A percentile compares a stretch with the other conserved stretches of the same genome.
Evolutionary conservation across 2,888 invertebrate genomes (phyloP).

Genomic region (Eupithecia pulchellata): DNA sequence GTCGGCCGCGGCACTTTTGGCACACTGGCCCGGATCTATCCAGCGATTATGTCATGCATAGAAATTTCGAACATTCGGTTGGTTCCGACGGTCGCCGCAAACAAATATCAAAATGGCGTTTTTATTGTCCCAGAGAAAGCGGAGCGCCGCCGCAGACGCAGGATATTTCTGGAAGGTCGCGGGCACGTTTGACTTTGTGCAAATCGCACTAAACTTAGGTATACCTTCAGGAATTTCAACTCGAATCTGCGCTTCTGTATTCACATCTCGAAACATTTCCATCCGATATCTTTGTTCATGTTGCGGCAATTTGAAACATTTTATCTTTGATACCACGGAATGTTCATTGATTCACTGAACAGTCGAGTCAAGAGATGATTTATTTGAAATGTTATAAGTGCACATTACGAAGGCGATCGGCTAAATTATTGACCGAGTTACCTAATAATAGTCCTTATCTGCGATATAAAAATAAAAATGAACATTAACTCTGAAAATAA

Average conservation of each 20-base stretch:
- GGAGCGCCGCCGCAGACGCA: constrained; percentile 45
- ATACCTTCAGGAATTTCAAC: constrained; percentile 42
- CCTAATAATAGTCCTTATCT: constrained; percentile 27
- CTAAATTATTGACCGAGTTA: constrained; percentile 18
- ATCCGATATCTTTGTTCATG: constrained; percentile 24
- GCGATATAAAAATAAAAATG: constrained; percentile 40
- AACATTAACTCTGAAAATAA: constrained; percentile 50
- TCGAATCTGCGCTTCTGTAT: constrained; percentile 44
- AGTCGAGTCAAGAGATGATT: constrained; percentile 1
- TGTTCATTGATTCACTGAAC: constrained; percentile 6
- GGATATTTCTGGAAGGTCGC: constrained; percentile 72
- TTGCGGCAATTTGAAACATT: constrained; percentile 19
- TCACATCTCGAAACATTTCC: constrained; percentile 21
- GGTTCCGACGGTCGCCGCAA: constrained; percentile 64
- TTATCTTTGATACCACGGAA: not conserved
- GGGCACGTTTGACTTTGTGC: constrained; percentile 45
- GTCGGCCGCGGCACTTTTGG: constrained; percentile 69
- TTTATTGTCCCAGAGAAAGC: constrained; percentile 65
- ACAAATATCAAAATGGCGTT: constrained; percentile 63
- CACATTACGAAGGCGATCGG: constrained; percentile 9
- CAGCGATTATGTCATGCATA: constrained; percentile 82
- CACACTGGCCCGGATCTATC: constrained; percentile 79
- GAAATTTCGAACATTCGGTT: constrained; percentile 67
- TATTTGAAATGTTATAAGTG: constrained; percentile 10
- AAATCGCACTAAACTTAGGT: constrained; percentile 44